Evolutionary conservation across 2,888 invertebrate genomes (phyloP), one percentile per base, ranked within the genome.

Genomic region (Gastracanthus pulcherrimus): DNA sequence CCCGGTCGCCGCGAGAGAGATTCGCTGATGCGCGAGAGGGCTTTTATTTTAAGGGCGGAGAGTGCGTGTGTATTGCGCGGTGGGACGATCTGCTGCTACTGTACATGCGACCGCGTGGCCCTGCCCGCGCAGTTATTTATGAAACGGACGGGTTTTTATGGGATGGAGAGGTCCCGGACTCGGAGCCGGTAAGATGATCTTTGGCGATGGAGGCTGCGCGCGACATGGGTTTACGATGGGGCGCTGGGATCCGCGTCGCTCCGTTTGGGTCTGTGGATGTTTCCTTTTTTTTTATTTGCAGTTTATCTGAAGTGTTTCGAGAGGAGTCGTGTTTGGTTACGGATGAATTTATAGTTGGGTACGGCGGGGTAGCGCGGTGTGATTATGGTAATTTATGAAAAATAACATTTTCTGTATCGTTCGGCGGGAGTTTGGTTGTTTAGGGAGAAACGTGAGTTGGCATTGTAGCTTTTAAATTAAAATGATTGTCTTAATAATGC

Each of bases 1-100:
- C 51, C 41, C 19, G 58, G 11, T 26, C 38, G 78, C 71, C 26
- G 69, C 58, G 67, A 64, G n/a, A n/a, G 41, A 62, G 79, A 67
- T 62, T 82, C 76, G 70, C 36, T 55, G 82, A 76, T 55, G 82
- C 71, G 76, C 66, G 23, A 66, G 66, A 69, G 38, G 62, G 72
- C 67, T 72, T 80, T 76, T 76, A 76, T 79, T 82, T 80, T 69
- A 71, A 76, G 82, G 82, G 79, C 60, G 76, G 75, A 75, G 67
- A 9, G 31, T 67, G 23, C 0, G 60, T 7, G 48, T n/a, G 45
- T n/a, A n/a, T n/a, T n/a, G n/a, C n/a, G n/a, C n/a, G 29, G 11
- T n/a, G 23, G 23, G 26, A 41, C 5, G n/a, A n/a, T n/a, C n/a
- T n/a, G n/a, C n/a, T n/a, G n/a, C n/a, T n/a, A n/a, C n/a, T n/a